Base-by-base conservation (phyloP, 1,140 invertebrate species). In the Physella acuta region DNA sequence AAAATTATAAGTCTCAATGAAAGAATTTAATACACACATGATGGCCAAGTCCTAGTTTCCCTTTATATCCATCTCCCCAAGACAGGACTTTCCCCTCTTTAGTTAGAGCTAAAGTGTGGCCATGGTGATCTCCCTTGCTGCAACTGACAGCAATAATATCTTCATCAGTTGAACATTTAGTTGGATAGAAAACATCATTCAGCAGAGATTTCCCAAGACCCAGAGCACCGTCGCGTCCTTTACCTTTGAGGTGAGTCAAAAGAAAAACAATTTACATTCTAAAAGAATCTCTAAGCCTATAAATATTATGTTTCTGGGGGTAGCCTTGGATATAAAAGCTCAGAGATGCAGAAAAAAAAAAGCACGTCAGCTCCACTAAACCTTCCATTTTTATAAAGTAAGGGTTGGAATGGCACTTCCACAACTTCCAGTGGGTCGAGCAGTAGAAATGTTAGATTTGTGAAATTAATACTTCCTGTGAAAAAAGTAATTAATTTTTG, bases 221-320 rank as follows among this genome's bases (percentile, higher is more conserved):
- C 2, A 97, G 85, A 82, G 96, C 95, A 0, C 94, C 94, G 79
- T 96, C 94, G 80, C 94, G 93, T 0, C 94, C 94, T 86, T 95
- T 94, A 14, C 61, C 61, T 64, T 2, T 5, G 3, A 28, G 8
- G n/a, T n/a, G n/a, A n/a, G n/a, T n/a, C n/a, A n/a, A n/a, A n/a
- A n/a, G n/a, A n/a, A n/a, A n/a, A n/a, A n/a, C n/a, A n/a, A n/a
- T n/a, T n/a, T n/a, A n/a, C n/a, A n/a, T n/a, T n/a, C n/a, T 49
- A 49, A 14, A 49, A 14, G 44, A 49, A 49, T 14, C 11, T 49
- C 11, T 14, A 49, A 14, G 11, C n/a, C 44, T 49, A n/a, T 49
- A 49, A 49, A 11, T 49, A 49, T 14, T n/a, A 14, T n/a, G 11
- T 49, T 49, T 49, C n/a, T 11, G n/a, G 44, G n/a, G 44, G 11